phyloP scores from a whole-genome alignment of 2,113 vertebrate species.

The Otus sunia region DNA sequence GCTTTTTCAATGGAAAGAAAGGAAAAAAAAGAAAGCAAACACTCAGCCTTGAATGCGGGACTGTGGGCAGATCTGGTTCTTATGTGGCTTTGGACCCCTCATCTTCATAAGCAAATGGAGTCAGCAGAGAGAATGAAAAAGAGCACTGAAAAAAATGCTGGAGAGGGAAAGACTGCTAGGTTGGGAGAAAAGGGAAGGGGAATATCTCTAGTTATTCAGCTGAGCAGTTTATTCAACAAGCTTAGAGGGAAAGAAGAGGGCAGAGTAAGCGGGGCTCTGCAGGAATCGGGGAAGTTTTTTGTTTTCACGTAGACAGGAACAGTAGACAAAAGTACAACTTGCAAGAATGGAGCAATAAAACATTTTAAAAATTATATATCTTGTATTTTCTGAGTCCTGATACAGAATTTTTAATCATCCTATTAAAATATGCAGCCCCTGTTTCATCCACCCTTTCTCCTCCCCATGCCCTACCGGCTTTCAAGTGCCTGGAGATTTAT shows the following conservation, averaged over 20 bases:
- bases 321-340: conserved; percentile 29
- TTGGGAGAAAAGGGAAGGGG: conserved; percentile 43
- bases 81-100: conserved; percentile 69
- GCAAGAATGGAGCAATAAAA: conserved; percentile 25
- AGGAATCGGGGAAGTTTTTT: neutral
- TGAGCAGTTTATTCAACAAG: conserved; percentile 60
- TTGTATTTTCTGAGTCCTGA: neutral
- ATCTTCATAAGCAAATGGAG: conserved; percentile 68
- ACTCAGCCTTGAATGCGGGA: conserved; percentile 50
- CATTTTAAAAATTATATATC: neutral
- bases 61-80: conserved; percentile 7
- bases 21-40: neutral
- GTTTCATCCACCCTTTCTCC: conserved; percentile 42
- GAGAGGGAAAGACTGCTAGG: conserved; percentile 55
- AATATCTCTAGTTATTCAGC: conserved; percentile 34
- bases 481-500: conserved; percentile 11
- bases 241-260: conserved; percentile 33
- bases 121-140: conserved; percentile 71
- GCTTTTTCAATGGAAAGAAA: neutral
- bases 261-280: conserved; percentile 59
- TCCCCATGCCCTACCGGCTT: neutral
- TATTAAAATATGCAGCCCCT: conserved; percentile 32
- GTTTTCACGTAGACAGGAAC: conserved; percentile 19
- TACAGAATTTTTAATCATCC: conserved; percentile 4
- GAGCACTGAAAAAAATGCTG: conserved; percentile 68